A percentile compares a stretch with the other conserved stretches of the same genome.
Conservation (phyloP, 64 coral and sea anemone genomes). For the Actinia tenebrosa region DNA sequence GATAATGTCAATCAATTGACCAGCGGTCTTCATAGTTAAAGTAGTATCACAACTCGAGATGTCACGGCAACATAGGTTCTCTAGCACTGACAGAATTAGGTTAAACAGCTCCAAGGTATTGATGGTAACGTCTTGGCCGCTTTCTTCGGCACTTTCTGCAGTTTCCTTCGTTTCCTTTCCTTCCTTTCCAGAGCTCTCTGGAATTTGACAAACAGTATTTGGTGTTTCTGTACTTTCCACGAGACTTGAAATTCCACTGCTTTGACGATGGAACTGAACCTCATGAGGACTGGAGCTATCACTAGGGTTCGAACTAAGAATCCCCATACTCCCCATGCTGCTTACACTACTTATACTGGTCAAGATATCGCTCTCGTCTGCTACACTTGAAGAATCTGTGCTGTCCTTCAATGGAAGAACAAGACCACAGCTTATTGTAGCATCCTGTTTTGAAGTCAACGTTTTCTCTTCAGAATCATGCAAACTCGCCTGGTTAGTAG, state of each 20-base stretch:
- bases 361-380: slow-evolving; percentile 37
- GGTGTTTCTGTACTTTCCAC: neutral
- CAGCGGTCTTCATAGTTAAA: slow-evolving; percentile 36
- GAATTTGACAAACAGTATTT: neutral
- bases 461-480: neutral
- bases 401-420: neutral
- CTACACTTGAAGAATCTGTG: slow-evolving; percentile 8
- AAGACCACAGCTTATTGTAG: neutral
- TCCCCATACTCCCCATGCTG: slow-evolving; percentile 16
- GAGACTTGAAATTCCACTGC: slow-evolving; percentile 26
- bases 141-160: neutral
- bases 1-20: slow-evolving; percentile 63
- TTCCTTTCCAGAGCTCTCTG: neutral
- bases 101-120: slow-evolving; percentile 51
- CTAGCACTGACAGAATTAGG: slow-evolving; percentile 58
- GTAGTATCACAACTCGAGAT: slow-evolving; percentile 23
- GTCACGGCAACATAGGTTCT: slow-evolving; percentile 64
- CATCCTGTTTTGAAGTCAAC: neutral
- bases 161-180: neutral
- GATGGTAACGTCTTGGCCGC: neutral
- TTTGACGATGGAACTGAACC: slow-evolving; percentile 13
- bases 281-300: neutral
- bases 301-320: slow-evolving; percentile 5
- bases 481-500: neutral
- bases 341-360: slow-evolving; percentile 31